Percentiles rank a stretch among this genome's conserved stretches.
phyloP scores from a whole-genome alignment of 1,140 invertebrate species.

The Oryzaephilus surinamensis region DNA sequence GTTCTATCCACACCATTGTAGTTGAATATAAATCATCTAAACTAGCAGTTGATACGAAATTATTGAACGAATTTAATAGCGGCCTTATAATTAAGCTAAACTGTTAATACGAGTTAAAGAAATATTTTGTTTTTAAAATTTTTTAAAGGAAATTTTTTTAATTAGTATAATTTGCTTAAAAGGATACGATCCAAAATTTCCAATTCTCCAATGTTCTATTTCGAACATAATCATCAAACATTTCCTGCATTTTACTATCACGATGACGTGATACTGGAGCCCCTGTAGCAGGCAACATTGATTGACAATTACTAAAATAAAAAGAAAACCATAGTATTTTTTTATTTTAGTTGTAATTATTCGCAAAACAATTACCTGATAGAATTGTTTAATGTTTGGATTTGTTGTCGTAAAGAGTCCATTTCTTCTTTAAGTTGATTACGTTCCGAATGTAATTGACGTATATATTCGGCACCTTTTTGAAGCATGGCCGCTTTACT shows the following conservation, averaged over 20 bases:
- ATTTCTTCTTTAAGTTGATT: constrained; percentile 83
- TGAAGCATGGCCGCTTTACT: constrained; percentile 95
- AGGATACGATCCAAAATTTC: constrained; percentile 97
- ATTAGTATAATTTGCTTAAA: constrained; percentile 21
- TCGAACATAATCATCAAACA: constrained; percentile 87
- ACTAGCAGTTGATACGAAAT: constrained; percentile 81
- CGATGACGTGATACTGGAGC: constrained; percentile 83
- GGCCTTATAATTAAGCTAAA: constrained; percentile 85
- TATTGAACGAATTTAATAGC: constrained; percentile 80
- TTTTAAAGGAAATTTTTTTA: not conserved
- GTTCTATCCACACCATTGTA: constrained; percentile 87
- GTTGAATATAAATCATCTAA: constrained; percentile 86
- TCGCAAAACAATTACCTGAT: constrained; percentile 55
- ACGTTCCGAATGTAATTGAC: constrained; percentile 76
- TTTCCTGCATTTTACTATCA: constrained; percentile 86
- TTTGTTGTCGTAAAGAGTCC: constrained; percentile 73
- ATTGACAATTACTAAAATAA: constrained; percentile 81
- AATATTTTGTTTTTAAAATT: constrained; percentile 12
- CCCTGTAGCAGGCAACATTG: constrained; percentile 88
- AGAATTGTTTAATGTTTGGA: constrained; percentile 80
- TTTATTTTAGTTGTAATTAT: constrained; percentile 1
- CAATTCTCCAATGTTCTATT: constrained; percentile 81
- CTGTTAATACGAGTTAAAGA: constrained; percentile 44
- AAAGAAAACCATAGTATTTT: constrained; percentile 22
- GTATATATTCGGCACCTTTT: constrained; percentile 93